Evolutionary conservation across 1,140 invertebrate genomes (phyloP), one percentile per base, ranked within the genome.

Genomic region (Drosophila nikananu): DNA sequence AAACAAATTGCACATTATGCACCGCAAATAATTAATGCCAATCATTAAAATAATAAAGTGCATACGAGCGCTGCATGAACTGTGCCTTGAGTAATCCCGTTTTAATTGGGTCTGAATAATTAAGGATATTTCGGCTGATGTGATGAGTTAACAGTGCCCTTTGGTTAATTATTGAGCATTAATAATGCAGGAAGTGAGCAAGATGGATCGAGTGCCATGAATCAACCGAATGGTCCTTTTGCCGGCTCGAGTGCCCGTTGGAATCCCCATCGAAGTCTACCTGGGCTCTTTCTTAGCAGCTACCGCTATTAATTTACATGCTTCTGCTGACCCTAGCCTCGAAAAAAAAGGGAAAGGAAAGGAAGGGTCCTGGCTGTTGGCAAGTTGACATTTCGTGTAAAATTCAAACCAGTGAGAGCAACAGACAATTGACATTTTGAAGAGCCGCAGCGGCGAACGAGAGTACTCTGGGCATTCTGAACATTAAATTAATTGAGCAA

Each of bases 401-500:
- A 80, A 67, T 55, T 64, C 51, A 67, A 71, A 59, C 77, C 83
- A 86, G 72, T 80, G 54, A 83, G 57, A 70, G 71, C 42, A 80
- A 61, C 77, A 87, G 77, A 80, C 84, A 81, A 87, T 87, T 87
- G 84, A 83, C 84, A 81, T 89, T 75, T 89, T 74, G 66, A 49
- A 39, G 75, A 80, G 72, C 71, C 60, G 64, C 60, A n/a, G 37
- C 32, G 15, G 30, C 25, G 60, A 52, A 35, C 54, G 17, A 4
- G 49, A 52, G 30, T 52, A 19, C 49, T 19, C 49, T 52, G 49
- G 30, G n/a, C 25, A 30, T 19, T 68, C 65, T 90, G 86, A 80
- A 82, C 86, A 89, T 90, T 89, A 89, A 90, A 89, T 89, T 89
- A 89, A 89, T 89, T 89, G 86, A 90, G 86, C 86, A 90, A 90